Evolutionary conservation across 2,888 invertebrate species (phyloP), one percentile per base, ranked within the genome.

Genomic region (Lycaena phlaeas): DNA sequence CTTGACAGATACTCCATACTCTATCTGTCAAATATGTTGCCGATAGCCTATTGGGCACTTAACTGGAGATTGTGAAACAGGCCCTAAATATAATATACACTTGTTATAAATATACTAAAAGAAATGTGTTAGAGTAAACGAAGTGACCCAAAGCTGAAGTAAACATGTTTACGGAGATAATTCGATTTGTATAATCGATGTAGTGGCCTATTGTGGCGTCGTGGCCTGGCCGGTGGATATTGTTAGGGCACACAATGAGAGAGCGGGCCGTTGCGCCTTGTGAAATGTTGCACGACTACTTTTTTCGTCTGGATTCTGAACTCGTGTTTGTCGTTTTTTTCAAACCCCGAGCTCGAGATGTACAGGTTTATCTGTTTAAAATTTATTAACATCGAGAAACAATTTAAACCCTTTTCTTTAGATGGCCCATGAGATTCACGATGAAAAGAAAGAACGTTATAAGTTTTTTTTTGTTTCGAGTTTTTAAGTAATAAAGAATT

Each of bases 261-360:
- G 73, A 76, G 64, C 77, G 71, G 78, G 81, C 82, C 82, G 79
- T 71, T 77, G 84, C 70, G 81, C 81, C 77, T 75, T 73, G 77
- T 79, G 81, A 82, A 82, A 84, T 84, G 84, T 84, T 82, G 84
- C 75, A 63, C 78, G 81, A 82, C 84, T 78, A 81, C 82, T 84
- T 84, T 84, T 84, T 82, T 82, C 84, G 82, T 84, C 84, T 82
- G 84, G 81, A 79, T 77, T 78, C 70, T 79, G 72, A 67, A 82
- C 78, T 79, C 76, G 73, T 71, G 68, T 72, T 79, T 71, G 69
- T 82, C 68, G 76, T 82, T 82, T 81, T 82, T 82, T 79, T 34
- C 34, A 72, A 73, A 70, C 77, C 70, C 72, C 69, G 72, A 77
- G 77, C 75, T 65, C 78, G 71, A 78, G 79, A 82, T 81, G 81